These are phyloP conservation scores for Drosophila anomalata DNA, from an alignment of 2,888 invertebrate species.

Conservation along the genomic window DNA sequence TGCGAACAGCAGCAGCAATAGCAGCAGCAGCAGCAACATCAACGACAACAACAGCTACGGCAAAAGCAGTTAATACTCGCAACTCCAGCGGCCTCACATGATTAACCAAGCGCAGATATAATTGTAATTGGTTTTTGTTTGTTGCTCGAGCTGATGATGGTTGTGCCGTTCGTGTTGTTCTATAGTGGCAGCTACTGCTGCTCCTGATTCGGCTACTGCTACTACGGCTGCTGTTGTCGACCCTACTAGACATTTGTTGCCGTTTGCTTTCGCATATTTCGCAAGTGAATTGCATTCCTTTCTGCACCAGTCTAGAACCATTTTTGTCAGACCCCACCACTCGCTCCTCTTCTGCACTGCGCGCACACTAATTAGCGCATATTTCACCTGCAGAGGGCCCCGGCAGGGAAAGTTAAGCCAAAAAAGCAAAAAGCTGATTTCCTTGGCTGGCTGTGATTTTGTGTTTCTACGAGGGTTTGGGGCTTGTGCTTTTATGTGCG, in stretches of 20 bases:
- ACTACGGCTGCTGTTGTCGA: slow-evolving; percentile 7
- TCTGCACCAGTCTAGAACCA: slow-evolving; percentile 14
- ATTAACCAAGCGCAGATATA: slow-evolving; percentile 79
- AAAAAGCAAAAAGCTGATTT: slow-evolving; percentile 55
- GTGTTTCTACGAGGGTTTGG: slow-evolving; percentile 24
- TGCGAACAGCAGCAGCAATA: slow-evolving; percentile 20
- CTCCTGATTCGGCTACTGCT: slow-evolving; percentile 6
- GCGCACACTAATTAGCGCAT: slow-evolving; percentile 74
- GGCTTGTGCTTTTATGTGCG: slow-evolving; percentile 8
- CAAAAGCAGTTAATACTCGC: slow-evolving; percentile 29
- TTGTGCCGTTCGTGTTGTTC: slow-evolving; percentile 25
- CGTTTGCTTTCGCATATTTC: slow-evolving; percentile 28
- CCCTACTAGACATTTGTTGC: slow-evolving; percentile 25
- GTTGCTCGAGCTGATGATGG: slow-evolving; percentile 33
- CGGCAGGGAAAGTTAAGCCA: slow-evolving; percentile 7
- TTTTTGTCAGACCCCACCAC: neutral
- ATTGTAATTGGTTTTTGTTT: slow-evolving; percentile 71
- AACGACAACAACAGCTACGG: slow-evolving; percentile 6
- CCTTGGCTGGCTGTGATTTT: slow-evolving; percentile 60
- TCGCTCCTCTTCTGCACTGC: slow-evolving; percentile 1
- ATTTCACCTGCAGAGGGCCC: slow-evolving; percentile 65
- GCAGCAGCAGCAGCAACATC: neutral
- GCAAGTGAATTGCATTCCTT: slow-evolving; percentile 40
- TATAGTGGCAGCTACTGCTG: slow-evolving; percentile 14
- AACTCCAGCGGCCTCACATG: slow-evolving; percentile 58